Conservation (phyloP, 1,140 invertebrate species). For the Archivesica marissinica region DNA sequence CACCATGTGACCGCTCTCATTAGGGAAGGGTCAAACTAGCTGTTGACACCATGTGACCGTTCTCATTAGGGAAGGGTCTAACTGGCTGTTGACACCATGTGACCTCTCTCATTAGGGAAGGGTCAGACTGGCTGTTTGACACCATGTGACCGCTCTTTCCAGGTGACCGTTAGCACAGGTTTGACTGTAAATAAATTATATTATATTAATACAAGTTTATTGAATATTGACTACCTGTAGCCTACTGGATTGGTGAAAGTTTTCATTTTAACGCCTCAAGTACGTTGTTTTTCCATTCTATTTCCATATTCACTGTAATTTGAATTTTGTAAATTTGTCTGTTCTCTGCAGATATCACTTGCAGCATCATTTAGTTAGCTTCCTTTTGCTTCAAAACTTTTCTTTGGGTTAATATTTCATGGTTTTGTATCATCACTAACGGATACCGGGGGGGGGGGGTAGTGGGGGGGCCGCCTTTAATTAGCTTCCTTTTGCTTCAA, state of each 20-base stretch:
- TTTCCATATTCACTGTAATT: background rate
- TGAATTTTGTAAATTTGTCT: background rate
- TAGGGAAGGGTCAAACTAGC: too few species aligned
- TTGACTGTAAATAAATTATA: too few species aligned
- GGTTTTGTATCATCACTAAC: too few species aligned
- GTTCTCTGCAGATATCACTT: background rate
- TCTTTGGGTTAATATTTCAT: background rate
- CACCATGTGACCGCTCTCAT: too few species aligned
- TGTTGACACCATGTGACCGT: too few species aligned
- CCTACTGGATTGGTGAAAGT: background rate
- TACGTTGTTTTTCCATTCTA: background rate
- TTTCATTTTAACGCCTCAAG: background rate
- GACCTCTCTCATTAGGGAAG: too few species aligned
- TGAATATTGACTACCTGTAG: background rate
- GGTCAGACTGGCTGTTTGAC: too few species aligned
- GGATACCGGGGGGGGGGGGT: too few species aligned
- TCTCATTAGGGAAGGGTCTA: too few species aligned
- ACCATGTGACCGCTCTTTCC: too few species aligned
- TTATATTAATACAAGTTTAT: background rate
- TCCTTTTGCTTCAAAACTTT: background rate
- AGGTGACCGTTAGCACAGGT: too few species aligned
- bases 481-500: conserved; percentile 11
- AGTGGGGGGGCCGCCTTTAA: background rate
- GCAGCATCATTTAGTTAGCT: background rate
- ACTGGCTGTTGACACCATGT: too few species aligned